A percentile compares a stretch with the other conserved stretches of the same genome.
Conservation (phyloP, 2,113 vertebrate species). For the Pachypanchax playfairii region DNA sequence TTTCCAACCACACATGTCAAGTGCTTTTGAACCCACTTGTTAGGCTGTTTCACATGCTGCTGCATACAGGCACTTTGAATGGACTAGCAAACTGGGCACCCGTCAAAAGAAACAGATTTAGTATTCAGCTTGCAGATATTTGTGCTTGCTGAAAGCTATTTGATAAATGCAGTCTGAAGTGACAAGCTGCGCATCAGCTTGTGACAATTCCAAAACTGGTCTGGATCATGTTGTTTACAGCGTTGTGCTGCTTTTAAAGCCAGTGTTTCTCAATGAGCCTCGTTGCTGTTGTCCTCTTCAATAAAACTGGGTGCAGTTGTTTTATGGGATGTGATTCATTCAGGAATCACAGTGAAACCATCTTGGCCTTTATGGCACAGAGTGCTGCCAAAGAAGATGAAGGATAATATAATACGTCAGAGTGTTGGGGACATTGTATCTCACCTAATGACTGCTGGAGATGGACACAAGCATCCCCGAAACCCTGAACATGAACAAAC, state of each 20-base stretch:
- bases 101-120: conserved; percentile 17
- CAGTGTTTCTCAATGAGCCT: background rate
- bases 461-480: too few relatives aligned
- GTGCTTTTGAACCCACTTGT: conserved; percentile 50
- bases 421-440: too few relatives aligned
- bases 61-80: conserved; percentile 29
- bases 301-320: background rate
- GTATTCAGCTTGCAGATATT: conserved; percentile 36
- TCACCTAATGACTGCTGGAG: too few relatives aligned
- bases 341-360: conserved; percentile 9
- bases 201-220: conserved; percentile 20
- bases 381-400: background rate
- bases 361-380: conserved; percentile 23
- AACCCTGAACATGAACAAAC: too few relatives aligned
- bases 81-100: conserved; percentile 23
- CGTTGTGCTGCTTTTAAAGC: background rate
- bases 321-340: conserved; percentile 25
- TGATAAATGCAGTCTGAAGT: conserved; percentile 38
- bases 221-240: rapidly evolving
- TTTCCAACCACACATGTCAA: conserved; percentile 53
- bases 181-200: conserved; percentile 27
- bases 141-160: conserved; percentile 28
- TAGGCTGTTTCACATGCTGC: conserved; percentile 41
- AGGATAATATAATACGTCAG: too few relatives aligned
- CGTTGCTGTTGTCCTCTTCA: conserved; percentile 16